Base-by-base conservation (phyloP, 2,888 invertebrate species). In the Ophion obscuratus region DNA sequence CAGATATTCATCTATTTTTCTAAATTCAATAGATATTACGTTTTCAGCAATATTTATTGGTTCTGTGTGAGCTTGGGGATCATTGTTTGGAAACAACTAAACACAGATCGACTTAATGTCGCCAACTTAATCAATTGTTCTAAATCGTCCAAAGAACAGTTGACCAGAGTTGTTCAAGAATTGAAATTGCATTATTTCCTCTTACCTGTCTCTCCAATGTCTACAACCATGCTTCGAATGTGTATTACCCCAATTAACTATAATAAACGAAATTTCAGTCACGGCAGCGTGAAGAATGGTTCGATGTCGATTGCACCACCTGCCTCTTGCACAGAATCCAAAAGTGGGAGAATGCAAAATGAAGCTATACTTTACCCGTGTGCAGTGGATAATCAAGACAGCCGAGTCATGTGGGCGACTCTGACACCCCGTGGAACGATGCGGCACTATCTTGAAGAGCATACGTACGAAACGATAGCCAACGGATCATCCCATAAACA, bases 341-440 rank as follows among this genome's bases (percentile, higher is more conserved):
- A 94, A 86, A 92, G 91, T 57, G 83, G 78, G 5, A 89, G 93
- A 53, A 91, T 93, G 74, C 95, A 92, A 92, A 95, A 94, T 90
- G 96, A 96, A 81, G 95, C 96, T 0, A 95, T 96, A 47, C 93
- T 96, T 3, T 96, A 96, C 92, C 96, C 96, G 1, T 95, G 95
- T 86, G 92, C 95, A 59, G 91, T 95, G 40, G 95, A 95, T 73
- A 94, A 96, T 20, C 95, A 96, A 17, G 96, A 97, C 91, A 96
- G 96, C 4, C 95, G 97, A 9, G 96, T 97, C 2, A 95, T 97
- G 68, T 98, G 98, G 98, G 98, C 98, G 0, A 97, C 98, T 0
- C 94, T 98, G 11, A 97, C 97, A 0, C 97, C 97, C 0, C 95
- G 97, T 27, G 95, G 95, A 76, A 97, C 97, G 17, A 97, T 97